phyloP scores from a whole-genome alignment of 1,140 invertebrate species.

The Halictus rubicundus region DNA sequence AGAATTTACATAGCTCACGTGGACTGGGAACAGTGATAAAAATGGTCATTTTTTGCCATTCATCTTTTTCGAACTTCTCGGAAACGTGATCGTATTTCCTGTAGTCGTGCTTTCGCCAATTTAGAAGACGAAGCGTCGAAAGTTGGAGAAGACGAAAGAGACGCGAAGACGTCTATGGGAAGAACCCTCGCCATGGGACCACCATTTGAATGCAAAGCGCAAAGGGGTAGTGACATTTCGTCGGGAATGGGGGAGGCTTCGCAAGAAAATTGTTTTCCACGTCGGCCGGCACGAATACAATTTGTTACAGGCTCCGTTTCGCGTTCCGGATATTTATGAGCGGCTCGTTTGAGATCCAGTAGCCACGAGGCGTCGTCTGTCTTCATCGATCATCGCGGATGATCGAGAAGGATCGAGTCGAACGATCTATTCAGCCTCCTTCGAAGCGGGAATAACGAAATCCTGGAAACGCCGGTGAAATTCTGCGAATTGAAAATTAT shows the following conservation, averaged over 20 bases:
- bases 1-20: no score
- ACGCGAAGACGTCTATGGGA: background rate
- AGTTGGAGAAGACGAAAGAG: background rate
- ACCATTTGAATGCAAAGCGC: slow-evolving; percentile 29
- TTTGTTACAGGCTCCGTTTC: slow-evolving; percentile 16
- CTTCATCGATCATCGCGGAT: slow-evolving; percentile 25
- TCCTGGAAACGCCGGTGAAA: background rate
- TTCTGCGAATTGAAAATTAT: no score
- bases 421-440: background rate
- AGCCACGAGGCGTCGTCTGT: background rate
- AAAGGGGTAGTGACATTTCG: no score
- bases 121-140: background rate
- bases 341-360: background rate
- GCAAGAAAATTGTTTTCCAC: slow-evolving; percentile 14
- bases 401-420: background rate
- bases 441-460: background rate
- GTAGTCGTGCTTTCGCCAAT: background rate
- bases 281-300: background rate
- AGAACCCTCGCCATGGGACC: background rate
- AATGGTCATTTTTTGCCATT: no score
- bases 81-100: background rate
- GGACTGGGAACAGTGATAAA: no score
- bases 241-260: background rate
- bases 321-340: background rate
- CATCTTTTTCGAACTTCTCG: no score